Base-by-base conservation (phyloP, 2,113 vertebrate species). In the Piliocolobus tephrosceles region DNA sequence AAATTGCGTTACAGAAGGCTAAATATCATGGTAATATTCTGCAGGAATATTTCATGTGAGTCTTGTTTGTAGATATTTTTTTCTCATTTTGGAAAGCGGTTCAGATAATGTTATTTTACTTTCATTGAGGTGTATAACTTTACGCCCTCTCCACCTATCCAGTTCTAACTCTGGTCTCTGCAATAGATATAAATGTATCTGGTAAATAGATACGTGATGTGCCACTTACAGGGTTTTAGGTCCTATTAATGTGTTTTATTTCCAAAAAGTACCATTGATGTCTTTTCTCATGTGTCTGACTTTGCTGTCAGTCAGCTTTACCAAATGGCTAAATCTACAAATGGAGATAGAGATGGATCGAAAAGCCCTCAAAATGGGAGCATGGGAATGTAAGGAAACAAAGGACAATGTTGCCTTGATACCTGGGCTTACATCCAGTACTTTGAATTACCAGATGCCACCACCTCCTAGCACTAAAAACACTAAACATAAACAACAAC, bases 241-340 rank as follows among this genome's bases (percentile, higher is more conserved):
- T 35, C 2, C 11, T 35, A 75, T 47, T 22, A 90, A 68, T 9
- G n/a, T 5, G 13, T 43, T 86, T 97, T 87, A 68, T 90, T 88
- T 94, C 3, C 8, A 73, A 82, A 93, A 84, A 35, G 22, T 52
- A 47, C 13, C 25, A 83, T 85, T 47, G 35, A n/a, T 76, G 20
- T 93, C 25, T 95, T n/a, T n/a, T 94, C 32, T 92, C 50, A 1
- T 47, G 47, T 87, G 47, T 11, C 70, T 75, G 66, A 86, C 45
- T 94, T 95, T 86, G 17, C 45, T 88, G 57, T 84, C 73, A 88
- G 40, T 79, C 32, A 61, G 40, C 84, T 72, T 95, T 55, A n/a
- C 14, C 68, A 88, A 94, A 93, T 84, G 73, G n/a, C 50, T 84
- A 83, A 91, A 91, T 95, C 43, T 78, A 7, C 43, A 55, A 58